These are phyloP conservation scores for Saturnia japonica DNA, from an alignment of 2,888 invertebrate genomes.

Conservation along the genomic window DNA sequence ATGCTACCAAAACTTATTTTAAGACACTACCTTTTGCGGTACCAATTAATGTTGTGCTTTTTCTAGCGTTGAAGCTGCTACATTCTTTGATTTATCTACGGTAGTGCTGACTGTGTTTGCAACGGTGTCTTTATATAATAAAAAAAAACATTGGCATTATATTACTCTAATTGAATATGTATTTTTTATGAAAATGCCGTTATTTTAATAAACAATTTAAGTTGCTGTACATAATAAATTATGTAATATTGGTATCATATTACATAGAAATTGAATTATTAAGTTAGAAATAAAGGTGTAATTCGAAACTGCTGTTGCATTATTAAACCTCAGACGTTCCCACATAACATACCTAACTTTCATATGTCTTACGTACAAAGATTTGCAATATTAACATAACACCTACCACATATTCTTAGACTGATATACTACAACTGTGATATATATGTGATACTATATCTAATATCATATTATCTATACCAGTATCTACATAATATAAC, in stretches of 20 bases:
- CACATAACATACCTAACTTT: slow-evolving; percentile 21
- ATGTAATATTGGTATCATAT: slow-evolving; percentile 5
- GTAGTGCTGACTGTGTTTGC: slow-evolving; percentile 31
- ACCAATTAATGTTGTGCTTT: slow-evolving; percentile 43
- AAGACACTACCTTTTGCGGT: slow-evolving; percentile 49
- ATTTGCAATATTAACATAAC: too few species aligned
- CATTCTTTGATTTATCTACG: slow-evolving; percentile 42
- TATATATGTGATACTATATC: too few species aligned
- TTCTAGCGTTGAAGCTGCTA: slow-evolving; percentile 40
- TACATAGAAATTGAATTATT: slow-evolving; percentile 8
- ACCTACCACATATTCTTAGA: too few species aligned
- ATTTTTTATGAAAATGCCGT: background rate
- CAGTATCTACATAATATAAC: background rate
- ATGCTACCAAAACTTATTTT: background rate
- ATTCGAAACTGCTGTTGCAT: slow-evolving; percentile 11
- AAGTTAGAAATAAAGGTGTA: slow-evolving; percentile 18
- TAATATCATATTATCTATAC: too few species aligned
- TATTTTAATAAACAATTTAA: background rate
- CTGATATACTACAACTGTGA: too few species aligned
- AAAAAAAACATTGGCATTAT: background rate
- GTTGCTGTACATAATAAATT: background rate
- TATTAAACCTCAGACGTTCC: slow-evolving; percentile 16
- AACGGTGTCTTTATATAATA: background rate
- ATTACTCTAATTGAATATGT: too few species aligned
- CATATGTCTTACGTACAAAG: background rate